phyloP scores from a whole-genome alignment of 1,140 invertebrate species.

The Paraescarpia echinospica region DNA sequence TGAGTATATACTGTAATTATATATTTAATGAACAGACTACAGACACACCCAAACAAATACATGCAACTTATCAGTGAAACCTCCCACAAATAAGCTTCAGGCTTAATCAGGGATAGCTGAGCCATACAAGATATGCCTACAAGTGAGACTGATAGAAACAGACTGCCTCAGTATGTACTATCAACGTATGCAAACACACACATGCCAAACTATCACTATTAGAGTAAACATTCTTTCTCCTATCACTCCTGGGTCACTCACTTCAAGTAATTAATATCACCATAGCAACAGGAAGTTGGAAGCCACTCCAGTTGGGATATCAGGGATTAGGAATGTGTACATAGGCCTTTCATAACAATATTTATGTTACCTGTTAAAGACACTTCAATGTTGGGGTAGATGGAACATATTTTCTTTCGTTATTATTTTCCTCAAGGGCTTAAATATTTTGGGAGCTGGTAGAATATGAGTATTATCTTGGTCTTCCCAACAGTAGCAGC shows the following conservation, averaged over 20 bases:
- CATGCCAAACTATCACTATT: background rate
- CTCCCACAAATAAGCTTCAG: background rate
- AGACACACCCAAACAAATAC: no score
- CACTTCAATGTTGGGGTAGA: no score
- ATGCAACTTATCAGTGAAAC: background rate
- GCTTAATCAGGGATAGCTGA: background rate
- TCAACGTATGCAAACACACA: background rate
- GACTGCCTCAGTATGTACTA: background rate
- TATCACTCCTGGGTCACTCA: background rate
- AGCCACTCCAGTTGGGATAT: background rate
- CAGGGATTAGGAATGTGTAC: background rate
- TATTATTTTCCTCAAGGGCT: no score
- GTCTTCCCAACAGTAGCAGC: no score
- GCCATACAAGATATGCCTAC: background rate
- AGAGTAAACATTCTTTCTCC: background rate
- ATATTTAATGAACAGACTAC: no score
- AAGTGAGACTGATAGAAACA: background rate
- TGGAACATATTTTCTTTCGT: no score
- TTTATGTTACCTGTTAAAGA: no score
- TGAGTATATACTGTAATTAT: no score
- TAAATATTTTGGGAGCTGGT: no score
- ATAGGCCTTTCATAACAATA: background rate
- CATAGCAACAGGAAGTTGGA: background rate
- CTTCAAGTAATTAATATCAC: background rate
- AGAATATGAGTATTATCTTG: no score